Evolutionary conservation across 2,888 invertebrate species (phyloP).

Genomic region (Caenorhabditis macrosperma): DNA sequence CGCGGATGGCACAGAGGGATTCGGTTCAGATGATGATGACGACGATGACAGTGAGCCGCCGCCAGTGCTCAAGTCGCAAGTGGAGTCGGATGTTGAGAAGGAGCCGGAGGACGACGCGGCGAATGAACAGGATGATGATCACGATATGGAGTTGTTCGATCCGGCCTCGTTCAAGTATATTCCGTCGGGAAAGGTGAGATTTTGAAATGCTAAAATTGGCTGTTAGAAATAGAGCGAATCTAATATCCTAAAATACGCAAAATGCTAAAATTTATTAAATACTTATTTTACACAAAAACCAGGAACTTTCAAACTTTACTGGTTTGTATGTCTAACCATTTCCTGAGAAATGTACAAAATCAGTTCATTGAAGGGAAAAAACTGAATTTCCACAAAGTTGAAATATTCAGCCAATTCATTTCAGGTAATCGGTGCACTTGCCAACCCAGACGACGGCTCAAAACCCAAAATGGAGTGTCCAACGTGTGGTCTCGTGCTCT

Average conservation of each 20-base stretch:
- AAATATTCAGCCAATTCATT: not conserved
- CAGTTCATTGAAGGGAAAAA: too few relatives aligned
- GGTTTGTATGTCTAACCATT: too few relatives aligned
- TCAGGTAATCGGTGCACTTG: conserved; percentile 67
- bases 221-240: too few relatives aligned
- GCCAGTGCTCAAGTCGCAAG: conserved; percentile 26
- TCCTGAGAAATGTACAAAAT: too few relatives aligned
- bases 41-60: conserved; percentile 22
- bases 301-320: too few relatives aligned
- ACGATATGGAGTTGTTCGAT: conserved; percentile 40
- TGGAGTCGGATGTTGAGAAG: conserved; percentile 17
- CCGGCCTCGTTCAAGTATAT: conserved; percentile 20
- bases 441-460: conserved; percentile 62
- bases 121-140: conserved; percentile 25
- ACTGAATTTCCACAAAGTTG: not conserved
- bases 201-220: not conserved
- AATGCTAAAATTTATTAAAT: not conserved
- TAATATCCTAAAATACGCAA: too few relatives aligned
- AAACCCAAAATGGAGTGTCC: conserved; percentile 79
- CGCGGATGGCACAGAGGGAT: not conserved
- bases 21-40: conserved; percentile 17
- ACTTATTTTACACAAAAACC: too few relatives aligned
- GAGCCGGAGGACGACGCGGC: conserved; percentile 7
- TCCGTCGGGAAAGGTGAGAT: conserved; percentile 28
- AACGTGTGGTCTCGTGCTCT: conserved; percentile 76